Evolutionary conservation across 1,140 invertebrate genomes (phyloP).

Genomic region (Ceratoteleas bidentatus): DNA sequence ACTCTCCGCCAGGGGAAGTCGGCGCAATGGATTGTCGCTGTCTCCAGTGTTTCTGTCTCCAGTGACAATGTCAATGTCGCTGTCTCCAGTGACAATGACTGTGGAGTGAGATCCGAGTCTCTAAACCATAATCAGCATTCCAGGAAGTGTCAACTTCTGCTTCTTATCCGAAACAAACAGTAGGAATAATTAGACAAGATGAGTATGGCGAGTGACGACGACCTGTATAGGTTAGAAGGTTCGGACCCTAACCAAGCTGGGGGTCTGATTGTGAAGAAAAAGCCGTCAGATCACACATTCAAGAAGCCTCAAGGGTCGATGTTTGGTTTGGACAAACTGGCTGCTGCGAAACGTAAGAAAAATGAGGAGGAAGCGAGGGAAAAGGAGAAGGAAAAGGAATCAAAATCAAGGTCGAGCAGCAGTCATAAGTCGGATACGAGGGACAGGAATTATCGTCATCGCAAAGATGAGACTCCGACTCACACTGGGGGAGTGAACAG

Average conservation of each 20-base stretch:
- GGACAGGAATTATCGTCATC: slow-evolving; percentile 87
- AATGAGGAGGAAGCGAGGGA: slow-evolving; percentile 65
- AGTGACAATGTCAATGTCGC: too few species aligned
- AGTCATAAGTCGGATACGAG: slow-evolving; percentile 68
- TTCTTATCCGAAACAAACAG: too few species aligned
- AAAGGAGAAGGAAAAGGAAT: slow-evolving; percentile 33
- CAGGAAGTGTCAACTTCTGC: too few species aligned
- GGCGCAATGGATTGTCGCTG: too few species aligned
- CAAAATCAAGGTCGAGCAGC: slow-evolving; percentile 68
- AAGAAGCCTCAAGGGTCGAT: slow-evolving; percentile 91
- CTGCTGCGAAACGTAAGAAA: slow-evolving; percentile 87
- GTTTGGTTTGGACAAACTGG: slow-evolving; percentile 93
- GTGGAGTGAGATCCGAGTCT: too few species aligned
- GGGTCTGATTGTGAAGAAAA: slow-evolving; percentile 92
- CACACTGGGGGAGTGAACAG: slow-evolving; percentile 94
- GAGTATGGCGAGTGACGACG: slow-evolving; percentile 73
- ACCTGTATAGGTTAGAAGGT: slow-evolving; percentile 92
- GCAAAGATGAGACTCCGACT: slow-evolving; percentile 94
- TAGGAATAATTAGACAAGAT: too few species aligned
- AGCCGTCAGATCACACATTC: slow-evolving; percentile 84
- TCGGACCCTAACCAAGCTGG: slow-evolving; percentile 86
- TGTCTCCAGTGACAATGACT: too few species aligned
- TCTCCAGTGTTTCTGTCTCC: too few species aligned
- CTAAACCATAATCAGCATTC: too few species aligned
- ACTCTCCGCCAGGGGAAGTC: too few species aligned